phyloP scores from a whole-genome alignment of 1,140 invertebrate genomes.

The Scylla paramamosain region DNA sequence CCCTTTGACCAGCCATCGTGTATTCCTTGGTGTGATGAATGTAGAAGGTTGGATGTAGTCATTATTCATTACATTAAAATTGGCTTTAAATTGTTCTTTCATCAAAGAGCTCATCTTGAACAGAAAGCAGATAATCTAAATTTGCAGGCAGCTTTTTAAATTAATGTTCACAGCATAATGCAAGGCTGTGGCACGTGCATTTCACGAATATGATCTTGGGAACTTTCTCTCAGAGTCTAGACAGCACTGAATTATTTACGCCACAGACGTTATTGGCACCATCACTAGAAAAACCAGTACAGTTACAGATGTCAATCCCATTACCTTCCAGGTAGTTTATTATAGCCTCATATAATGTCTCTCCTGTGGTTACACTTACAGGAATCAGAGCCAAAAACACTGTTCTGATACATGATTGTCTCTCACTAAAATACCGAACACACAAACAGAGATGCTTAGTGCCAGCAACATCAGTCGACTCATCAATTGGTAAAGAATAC shows the following conservation, averaged over 20 bases:
- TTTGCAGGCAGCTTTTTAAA: conserved; percentile 68
- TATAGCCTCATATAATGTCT: conserved; percentile 58
- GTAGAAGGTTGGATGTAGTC: conserved; percentile 61
- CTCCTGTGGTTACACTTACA: conserved; percentile 61
- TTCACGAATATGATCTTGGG: too few relatives aligned
- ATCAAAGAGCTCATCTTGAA: conserved; percentile 67
- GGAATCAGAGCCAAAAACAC: conserved; percentile 60
- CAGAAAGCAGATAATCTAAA: conserved; percentile 61
- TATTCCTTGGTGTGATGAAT: conserved; percentile 69
- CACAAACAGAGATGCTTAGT: conserved; percentile 61
- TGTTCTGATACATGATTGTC: conserved; percentile 57
- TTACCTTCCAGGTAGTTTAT: conserved; percentile 28
- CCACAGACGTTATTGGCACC: conserved; percentile 68
- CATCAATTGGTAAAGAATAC: conserved; percentile 66
- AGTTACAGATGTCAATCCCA: conserved; percentile 55
- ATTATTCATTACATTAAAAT: conserved; percentile 67
- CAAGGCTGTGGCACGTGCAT: conserved; percentile 68
- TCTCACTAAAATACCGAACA: conserved; percentile 63
- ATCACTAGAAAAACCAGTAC: conserved; percentile 66
- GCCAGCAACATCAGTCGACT: conserved; percentile 62
- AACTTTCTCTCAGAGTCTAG: conserved; percentile 56
- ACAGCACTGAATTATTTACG: conserved; percentile 71
- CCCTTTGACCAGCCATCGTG: conserved; percentile 71
- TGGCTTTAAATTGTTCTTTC: conserved; percentile 54
- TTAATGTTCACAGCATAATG: conserved; percentile 71